Base-by-base conservation (phyloP, 2,888 invertebrate species). In the Ametastegia equiseti region DNA sequence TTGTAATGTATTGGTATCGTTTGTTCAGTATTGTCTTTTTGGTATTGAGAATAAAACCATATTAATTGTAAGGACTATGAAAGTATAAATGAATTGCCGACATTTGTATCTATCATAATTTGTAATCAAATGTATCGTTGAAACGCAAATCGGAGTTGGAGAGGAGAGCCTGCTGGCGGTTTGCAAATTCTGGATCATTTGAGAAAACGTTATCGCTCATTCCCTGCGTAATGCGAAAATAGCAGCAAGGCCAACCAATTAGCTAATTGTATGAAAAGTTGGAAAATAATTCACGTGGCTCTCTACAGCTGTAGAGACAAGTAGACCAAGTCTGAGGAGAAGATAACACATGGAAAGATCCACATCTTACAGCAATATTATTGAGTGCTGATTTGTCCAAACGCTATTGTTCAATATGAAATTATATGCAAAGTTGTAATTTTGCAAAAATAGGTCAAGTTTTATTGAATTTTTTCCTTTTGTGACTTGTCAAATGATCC, bases 1-100 rank as follows among this genome's bases (percentile, higher is more conserved):
- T 78, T 78, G 78, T 78, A 78, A 78, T 78, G 78, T 78, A 63
- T 60, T 63, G 88, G 86, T 88, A 84, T 83, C 86, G 87, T 87
- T 85, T 89, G 86, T 89, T 85, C 87, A 82, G 87, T 88, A 86
- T 87, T 85, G 87, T 87, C 86, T 81, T 65, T 82, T 86, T 82
- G 85, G 85, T 83, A 78, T 60, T 78, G n/a, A 78, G 45, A 83
- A n/a, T n/a, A 81, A 86, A 88, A 88, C 85, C 69, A 84, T 63
- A 82, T 81, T 73, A 79, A 67, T 39, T 67, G 19, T 67, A 80
- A 73, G 65, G 81, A 36, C 75, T 75, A 75, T 36, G 19, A 75
- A 54, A 73, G 30, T 73, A 73, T 73, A 73, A 13, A 73, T n/a
- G 11, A 73, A 73, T 19, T 13, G 30, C 47, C 54, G 75, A 54